Evolutionary conservation across 1,140 invertebrate species (phyloP), one percentile per base, ranked within the genome.

Genomic region (Papilio helenus): DNA sequence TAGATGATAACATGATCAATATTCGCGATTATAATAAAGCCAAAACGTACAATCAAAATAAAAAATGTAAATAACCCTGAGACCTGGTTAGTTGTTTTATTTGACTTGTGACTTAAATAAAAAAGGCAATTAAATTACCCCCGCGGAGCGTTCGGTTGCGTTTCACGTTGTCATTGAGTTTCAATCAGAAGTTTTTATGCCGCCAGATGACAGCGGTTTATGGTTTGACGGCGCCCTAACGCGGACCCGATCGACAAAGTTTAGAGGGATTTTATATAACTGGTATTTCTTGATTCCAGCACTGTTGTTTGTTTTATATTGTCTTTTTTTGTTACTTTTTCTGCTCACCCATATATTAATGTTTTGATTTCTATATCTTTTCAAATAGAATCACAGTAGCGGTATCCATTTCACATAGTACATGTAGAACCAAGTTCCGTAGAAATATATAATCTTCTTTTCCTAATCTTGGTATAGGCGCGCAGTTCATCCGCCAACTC

Each of bases 231-330:
- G 76, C 18, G n/a, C 55, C 76, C 72, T 74, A 74, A 74, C 72
- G 58, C 76, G 34, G 14, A 61, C 55, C 23, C 34, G 76, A 34
- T 44, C 20, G 26, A 65, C 34, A 65, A 61, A 68, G 61, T 58
- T 61, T 42, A 77, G 20, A 58, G 34, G 76, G 76, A 34, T 55
- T 65, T 61, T 23, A 65, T 76, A 65, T 39, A 77, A 77, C 76
- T 77, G 29, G 76, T 77, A 77, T 77, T 77, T 77, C 76, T 77
- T 77, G 76, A 77, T 77, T 77, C 44, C 18, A 65, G 16, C 55
- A 58, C 18, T 5, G 34, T 77, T 77, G 55, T 77, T 77, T 77
- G 39, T 77, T 65, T 77, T 65, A 58, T 34, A 23, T 77, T 68
- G 10, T 29, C 7, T 20, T 68, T 68, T 68, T 68, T 68, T 20